Conservation (phyloP, 2,888 invertebrate species). For the Andrena flavipes region DNA sequence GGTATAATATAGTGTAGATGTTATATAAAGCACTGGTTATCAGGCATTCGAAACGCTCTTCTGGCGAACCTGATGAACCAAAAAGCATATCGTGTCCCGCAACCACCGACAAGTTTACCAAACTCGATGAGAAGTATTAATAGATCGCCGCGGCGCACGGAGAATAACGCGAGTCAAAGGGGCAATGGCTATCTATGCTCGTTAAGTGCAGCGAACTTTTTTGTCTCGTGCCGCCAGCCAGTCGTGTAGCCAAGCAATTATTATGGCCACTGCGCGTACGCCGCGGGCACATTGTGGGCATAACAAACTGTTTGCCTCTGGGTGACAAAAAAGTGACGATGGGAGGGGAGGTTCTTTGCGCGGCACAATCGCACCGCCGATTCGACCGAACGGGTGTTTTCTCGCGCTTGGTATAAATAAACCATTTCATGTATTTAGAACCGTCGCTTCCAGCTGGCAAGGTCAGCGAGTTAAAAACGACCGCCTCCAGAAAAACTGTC, state of each 20-base stretch:
- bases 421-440: neutral
- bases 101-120: constrained; percentile 39
- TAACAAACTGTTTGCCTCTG: neutral
- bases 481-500: constrained; percentile 10
- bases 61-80: constrained; percentile 36
- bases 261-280: neutral
- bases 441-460: neutral
- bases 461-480: neutral
- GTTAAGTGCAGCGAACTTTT: constrained; percentile 25
- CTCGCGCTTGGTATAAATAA: constrained; percentile 15
- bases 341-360: neutral
- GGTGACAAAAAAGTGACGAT: neutral
- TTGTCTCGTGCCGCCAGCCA: neutral
- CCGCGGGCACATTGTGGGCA: neutral
- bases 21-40: neutral
- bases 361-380: neutral
- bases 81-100: constrained; percentile 26
- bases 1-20: neutral
- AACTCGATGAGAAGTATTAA: constrained; percentile 45
- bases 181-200: neutral
- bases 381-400: neutral
- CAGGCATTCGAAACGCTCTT: neutral
- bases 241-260: neutral
- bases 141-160: constrained; percentile 11
- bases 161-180: constrained; percentile 2